Evolutionary conservation across 2,888 invertebrate species (phyloP), one percentile per base, ranked within the genome.

Genomic region (Calameuta pallipes): DNA sequence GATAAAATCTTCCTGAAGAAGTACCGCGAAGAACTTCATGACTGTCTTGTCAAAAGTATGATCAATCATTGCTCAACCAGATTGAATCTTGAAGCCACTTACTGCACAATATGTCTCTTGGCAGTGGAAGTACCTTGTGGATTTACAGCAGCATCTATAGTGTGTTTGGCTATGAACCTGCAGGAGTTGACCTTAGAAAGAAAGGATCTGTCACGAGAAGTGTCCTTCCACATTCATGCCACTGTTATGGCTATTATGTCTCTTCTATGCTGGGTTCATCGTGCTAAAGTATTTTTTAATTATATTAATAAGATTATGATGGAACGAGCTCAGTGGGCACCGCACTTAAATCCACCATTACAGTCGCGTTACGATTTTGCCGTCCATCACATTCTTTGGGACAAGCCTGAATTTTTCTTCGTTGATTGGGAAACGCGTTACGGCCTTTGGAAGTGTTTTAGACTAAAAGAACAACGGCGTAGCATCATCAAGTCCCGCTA

Each of bases 371-470:
- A 95, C 85, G 91, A 92, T 69, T 93, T 94, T 76, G 93, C 93
- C 0, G 90, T 92, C 23, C 93, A 94, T 83, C 93, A 94, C 79
- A 91, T 94, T 2, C 91, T 93, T 0, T 94, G 94, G 94, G 93
- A 94, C 83, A 94, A 94, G 79, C 93, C 94, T 0, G 94, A 94
- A 11, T 87, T 95, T 23, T 95, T 94, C 86, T 94, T 95, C 80
- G 93, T 94, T 80, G 94, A 95, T 85, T 95, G 94, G 94, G 94
- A 95, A 85, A 92, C 94, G 4, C 92, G 95, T 56, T 95, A 94
- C 82, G 94, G 94, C 0, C 87, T 95, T 11, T 95, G 94, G 94
- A 94, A 94, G 86, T 93, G 92, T 90, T 93, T 95, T 91, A 56
- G 56, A 56, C 9, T 56, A 56, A 56, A 23, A 23, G 23, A 23